Conservation (phyloP, 2,888 invertebrate species). For the Platycheirus albimanus region DNA sequence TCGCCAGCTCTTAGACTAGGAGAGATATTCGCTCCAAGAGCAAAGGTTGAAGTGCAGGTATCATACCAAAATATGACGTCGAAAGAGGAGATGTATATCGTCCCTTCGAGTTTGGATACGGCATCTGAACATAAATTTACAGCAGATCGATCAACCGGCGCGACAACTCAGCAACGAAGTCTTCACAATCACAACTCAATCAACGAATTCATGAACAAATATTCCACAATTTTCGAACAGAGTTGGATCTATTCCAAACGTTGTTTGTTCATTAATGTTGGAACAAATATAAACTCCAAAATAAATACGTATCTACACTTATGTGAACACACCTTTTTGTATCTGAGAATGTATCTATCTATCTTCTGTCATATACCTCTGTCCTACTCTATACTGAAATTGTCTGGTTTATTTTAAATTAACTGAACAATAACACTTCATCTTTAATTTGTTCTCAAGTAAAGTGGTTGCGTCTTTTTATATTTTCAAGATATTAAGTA, state of each 20-base stretch:
- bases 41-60: constrained; percentile 20
- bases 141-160: background rate
- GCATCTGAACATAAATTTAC: background rate
- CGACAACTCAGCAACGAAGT: background rate
- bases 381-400: no score
- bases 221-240: background rate
- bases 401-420: no score
- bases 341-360: no score
- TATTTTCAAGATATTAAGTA: no score
- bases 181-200: background rate
- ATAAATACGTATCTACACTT: background rate
- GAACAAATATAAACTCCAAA: background rate
- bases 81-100: constrained; percentile 26
- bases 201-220: background rate
- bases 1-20: no score
- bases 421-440: no score
- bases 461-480: no score
- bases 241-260: background rate
- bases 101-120: constrained; percentile 8
- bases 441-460: no score
- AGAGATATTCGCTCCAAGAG: background rate
- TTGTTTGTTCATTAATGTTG: constrained; percentile 3
- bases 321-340: no score
- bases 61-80: constrained; percentile 2
- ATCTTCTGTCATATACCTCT: no score